These are phyloP conservation scores for Drosophila mimetica DNA, from an alignment of 2,888 invertebrate species.

Conservation along the genomic window DNA sequence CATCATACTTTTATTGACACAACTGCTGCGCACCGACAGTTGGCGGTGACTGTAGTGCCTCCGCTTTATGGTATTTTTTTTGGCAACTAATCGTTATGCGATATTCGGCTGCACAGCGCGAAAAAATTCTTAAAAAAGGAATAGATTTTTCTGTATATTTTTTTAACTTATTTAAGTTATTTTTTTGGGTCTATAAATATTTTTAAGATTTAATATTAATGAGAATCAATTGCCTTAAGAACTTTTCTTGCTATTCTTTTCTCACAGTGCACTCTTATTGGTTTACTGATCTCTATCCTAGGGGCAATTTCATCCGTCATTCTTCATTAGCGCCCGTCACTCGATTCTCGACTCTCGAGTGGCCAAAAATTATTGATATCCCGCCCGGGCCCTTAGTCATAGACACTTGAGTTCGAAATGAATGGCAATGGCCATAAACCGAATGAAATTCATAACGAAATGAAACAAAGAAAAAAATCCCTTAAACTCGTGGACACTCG, in stretches of 20 bases:
- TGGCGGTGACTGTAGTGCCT: constrained; percentile 13
- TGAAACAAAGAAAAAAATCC: constrained; percentile 17
- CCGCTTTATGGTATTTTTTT: constrained; percentile 5
- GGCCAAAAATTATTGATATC: constrained; percentile 23
- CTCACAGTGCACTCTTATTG: background rate
- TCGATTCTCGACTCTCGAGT: constrained; percentile 27
- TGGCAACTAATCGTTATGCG: constrained; percentile 14
- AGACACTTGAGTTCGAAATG: constrained; percentile 19
- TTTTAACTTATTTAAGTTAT: too few species aligned
- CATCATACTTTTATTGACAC: constrained; percentile 54
- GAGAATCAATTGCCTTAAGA: too few species aligned
- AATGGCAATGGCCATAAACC: constrained; percentile 7
- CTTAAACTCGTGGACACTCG: constrained; percentile 1
- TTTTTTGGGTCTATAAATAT: too few species aligned
- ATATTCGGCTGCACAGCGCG: background rate
- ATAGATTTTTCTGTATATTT: too few species aligned
- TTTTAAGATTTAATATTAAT: too few species aligned
- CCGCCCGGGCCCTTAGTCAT: constrained; percentile 27
- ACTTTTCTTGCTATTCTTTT: background rate
- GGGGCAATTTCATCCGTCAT: constrained; percentile 28
- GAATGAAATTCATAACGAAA: background rate
- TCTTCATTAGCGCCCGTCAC: constrained; percentile 37
- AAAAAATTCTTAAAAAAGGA: background rate
- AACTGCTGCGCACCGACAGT: constrained; percentile 44
- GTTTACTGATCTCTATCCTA: constrained; percentile 1